Evolutionary conservation across 2,888 invertebrate species (phyloP).

Genomic region (Clanis bilineata): DNA sequence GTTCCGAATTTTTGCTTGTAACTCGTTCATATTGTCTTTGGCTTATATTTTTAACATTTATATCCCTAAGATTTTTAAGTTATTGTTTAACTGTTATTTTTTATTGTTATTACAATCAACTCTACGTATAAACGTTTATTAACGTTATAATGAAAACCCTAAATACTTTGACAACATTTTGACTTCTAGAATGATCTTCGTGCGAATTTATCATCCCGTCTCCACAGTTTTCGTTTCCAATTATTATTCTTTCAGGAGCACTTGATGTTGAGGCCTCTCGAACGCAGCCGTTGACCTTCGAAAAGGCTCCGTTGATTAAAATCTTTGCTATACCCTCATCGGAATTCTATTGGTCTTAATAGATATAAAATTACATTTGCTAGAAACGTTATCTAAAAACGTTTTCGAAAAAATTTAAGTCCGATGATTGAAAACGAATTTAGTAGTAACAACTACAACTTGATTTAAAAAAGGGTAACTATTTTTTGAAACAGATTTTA

Average conservation of each 20-base stretch:
- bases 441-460: too few relatives aligned
- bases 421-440: neutral
- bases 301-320: conserved; percentile 7
- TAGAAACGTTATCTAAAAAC: neutral
- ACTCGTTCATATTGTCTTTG: too few relatives aligned
- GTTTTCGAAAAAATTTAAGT: neutral
- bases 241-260: conserved; percentile 5
- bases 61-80: too few relatives aligned
- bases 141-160: too few relatives aligned
- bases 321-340: conserved; percentile 2
- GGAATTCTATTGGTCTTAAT: conserved; percentile 8
- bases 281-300: neutral
- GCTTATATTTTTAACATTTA: too few relatives aligned
- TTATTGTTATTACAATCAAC: too few relatives aligned
- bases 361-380: conserved; percentile 8
- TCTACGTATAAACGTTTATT: too few relatives aligned
- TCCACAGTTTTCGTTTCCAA: conserved; percentile 7
- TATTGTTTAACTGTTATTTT: too few relatives aligned
- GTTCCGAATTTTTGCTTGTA: too few relatives aligned
- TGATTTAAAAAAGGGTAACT: too few relatives aligned
- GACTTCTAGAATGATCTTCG: neutral
- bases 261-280: conserved; percentile 7
- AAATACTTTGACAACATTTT: too few relatives aligned
- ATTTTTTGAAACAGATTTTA: too few relatives aligned
- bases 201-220: neutral